Evolutionary conservation across 2,797 vertebrate genomes (phyloP), one percentile per base, ranked within the genome.

Genomic region (Anguilla pacifica): DNA sequence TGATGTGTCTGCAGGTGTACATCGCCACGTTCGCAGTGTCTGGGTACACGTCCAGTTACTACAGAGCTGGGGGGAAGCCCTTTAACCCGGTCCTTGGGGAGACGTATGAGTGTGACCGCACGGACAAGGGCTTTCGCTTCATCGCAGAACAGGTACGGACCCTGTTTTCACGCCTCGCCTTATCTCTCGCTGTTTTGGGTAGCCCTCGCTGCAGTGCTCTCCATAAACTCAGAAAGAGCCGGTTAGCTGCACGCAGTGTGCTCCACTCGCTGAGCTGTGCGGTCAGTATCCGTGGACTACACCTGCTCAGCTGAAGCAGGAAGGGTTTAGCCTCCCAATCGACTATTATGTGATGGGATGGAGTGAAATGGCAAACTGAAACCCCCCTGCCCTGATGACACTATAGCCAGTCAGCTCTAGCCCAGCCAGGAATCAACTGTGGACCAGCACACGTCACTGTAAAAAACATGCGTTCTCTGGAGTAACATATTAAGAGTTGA

Each of bases 41-140:
- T 0, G 97, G 97, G 0, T 99, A 99, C 51, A 97, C 98, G 0
- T 97, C 98, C 87, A 99, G 97, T 95, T 98, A 97, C 94, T 98
- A 97, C 96, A 94, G 99, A 92, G 98, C 98, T 2, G 98, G 97
- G 83, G 98, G 98, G 91, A 99, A 99, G 89, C 99, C 99, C 39
- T 99, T 99, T 92, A 99, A 99, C 91, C 99, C 99, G 0, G 95
- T 99, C 84, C 96, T 99, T 79, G 99, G 98, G 90, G 98, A 99
- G 93, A 99, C 98, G 0, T 99, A 98, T 0, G 99, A 99, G 95
- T 98, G 97, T 92, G 93, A 98, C 81, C 97, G 96, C 1, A 96
- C 97, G 89, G 98, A 99, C 93, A 98, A 97, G 93, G 98, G 98
- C 91, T 98, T 99, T 92, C 95, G 90, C 67, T 99, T 98, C 93